Base-by-base conservation (phyloP, 2,797 vertebrate species). In the Telmatherina bonti region DNA sequence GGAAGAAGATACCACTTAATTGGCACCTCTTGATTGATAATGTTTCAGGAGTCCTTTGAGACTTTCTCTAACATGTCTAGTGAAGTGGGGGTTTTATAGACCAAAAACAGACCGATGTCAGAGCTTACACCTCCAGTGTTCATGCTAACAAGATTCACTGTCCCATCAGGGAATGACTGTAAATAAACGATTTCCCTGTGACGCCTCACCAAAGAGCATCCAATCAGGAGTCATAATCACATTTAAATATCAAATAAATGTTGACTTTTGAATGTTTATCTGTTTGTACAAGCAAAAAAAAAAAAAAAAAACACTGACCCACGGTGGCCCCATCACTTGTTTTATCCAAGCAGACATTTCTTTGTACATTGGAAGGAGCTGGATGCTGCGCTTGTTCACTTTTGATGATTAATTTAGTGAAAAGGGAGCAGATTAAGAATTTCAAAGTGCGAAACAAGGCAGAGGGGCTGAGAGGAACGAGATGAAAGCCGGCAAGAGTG, bases 371-470 rank as follows among this genome's bases (percentile, higher is more conserved):
- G 67, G 41, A 41, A 70, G 63, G 36, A 61, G 74, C 53, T 0
- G 24, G 51, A 66, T 61, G 63, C 68, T 54, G 53, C 70, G 60
- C 49, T 75, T 77, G 24, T 76, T 82, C 61, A 89, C 62, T 73
- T 83, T 75, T 84, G 73, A 83, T 87, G 83, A 81, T 79, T 86
- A 80, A 82, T 82, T 92, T 87, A 87, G 77, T n/a, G 85, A 78
- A 64, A 24, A 45, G 66, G 41, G 69, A 70, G 72, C 72, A 76
- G 85, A 90, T 89, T 83, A 89, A 60, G 65, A 62, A 63, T 83
- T 82, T 85, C 78, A 85, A 84, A 85, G 79, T 78, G 83, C 60
- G 54, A 67, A 87, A 79, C 67, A 64, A 79, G 74, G 59, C 74
- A 73, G 69, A 58, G 72, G 20, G 65, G 68, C 63, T 54, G 63